Base-by-base conservation (phyloP, 2,113 vertebrate species). In the Microcebus griseorufus region DNA sequence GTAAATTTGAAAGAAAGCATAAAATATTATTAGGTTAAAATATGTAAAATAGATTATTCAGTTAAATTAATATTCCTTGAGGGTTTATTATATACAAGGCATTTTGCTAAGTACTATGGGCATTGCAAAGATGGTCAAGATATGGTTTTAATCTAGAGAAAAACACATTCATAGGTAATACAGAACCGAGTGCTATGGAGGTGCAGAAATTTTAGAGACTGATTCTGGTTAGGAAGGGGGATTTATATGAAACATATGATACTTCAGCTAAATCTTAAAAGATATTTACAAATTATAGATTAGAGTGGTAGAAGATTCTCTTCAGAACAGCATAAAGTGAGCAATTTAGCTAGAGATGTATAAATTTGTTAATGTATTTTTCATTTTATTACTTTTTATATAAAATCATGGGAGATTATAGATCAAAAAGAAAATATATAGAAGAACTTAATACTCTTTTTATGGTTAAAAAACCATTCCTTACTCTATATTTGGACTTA, bases 301-400 rank as follows among this genome's bases (percentile, higher is more conserved):
- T 85, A 90, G 1, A 11, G 1, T 48, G 37, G 27, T 29, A 62
- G 39, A 83, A 88, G 5, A 29, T 48, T 94, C 29, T 81, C 11
- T 48, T 86, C 14, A 86, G 60, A 76, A 85, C 2, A 39, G 14
- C 16, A 51, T 37, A n/a, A 58, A 86, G 53, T 42, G 69, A 87
- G 9, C 9, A 76, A 45, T 90, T 92, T 67, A 91, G 11, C 10
- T 79, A 48, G 20, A 81, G 45, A 69, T 51, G 88, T 96, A 62
- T 37, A 84, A 69, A 73, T 67, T 89, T 79, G 9, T 73, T 79
- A 67, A 45, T 55, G 23, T 37, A 60, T 32, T 75, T 70, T 90
- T 84, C 6, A 92, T 76, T 87, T 90, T 93, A 93, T 90, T 88
- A 64, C 18, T 37, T 73, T 83, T 92, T 84, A 64, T 20, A 83